These are phyloP conservation scores for Luperina nickerlii DNA, from an alignment of 2,888 invertebrate genomes.

Conservation along the genomic window DNA sequence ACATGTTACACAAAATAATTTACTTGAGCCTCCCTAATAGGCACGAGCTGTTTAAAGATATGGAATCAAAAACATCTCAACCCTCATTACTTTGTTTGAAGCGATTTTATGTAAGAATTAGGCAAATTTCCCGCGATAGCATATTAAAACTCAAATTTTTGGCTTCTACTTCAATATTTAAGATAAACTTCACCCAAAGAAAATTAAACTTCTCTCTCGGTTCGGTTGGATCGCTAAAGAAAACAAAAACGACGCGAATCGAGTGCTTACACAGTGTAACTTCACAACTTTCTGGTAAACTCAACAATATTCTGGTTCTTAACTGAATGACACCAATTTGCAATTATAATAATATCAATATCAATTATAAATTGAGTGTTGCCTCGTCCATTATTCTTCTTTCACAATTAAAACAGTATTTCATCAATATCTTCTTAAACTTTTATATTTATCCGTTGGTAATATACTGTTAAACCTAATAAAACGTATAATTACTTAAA, in stretches of 20 bases:
- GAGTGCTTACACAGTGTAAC: slow-evolving; percentile 68
- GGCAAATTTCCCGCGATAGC: slow-evolving; percentile 59
- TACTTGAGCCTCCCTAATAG: slow-evolving; percentile 1
- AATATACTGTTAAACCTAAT: background rate
- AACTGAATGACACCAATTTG: slow-evolving; percentile 55
- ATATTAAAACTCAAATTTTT: slow-evolving; percentile 70
- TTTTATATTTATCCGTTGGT: background rate
- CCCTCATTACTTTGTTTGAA: slow-evolving; percentile 55
- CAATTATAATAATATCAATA: slow-evolving; percentile 16
- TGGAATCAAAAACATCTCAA: slow-evolving; percentile 56
- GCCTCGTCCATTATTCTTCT: background rate
- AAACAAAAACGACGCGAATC: slow-evolving; percentile 70
- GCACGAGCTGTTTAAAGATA: slow-evolving; percentile 12
- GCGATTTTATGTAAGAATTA: slow-evolving; percentile 53
- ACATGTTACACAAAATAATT: slow-evolving; percentile 31
- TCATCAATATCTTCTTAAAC: background rate
- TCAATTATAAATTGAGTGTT: slow-evolving; percentile 18
- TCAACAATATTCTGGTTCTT: slow-evolving; percentile 61
- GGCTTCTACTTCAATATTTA: slow-evolving; percentile 70
- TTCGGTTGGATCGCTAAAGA: slow-evolving; percentile 61
- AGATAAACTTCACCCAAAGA: slow-evolving; percentile 68
- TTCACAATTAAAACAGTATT: background rate
- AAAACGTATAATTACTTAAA: background rate
- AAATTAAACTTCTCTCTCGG: slow-evolving; percentile 72
- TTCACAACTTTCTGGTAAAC: slow-evolving; percentile 65